These are phyloP conservation scores for Myiopsitta monachus DNA, from an alignment of 2,113 vertebrate genomes.

Conservation along the genomic window DNA sequence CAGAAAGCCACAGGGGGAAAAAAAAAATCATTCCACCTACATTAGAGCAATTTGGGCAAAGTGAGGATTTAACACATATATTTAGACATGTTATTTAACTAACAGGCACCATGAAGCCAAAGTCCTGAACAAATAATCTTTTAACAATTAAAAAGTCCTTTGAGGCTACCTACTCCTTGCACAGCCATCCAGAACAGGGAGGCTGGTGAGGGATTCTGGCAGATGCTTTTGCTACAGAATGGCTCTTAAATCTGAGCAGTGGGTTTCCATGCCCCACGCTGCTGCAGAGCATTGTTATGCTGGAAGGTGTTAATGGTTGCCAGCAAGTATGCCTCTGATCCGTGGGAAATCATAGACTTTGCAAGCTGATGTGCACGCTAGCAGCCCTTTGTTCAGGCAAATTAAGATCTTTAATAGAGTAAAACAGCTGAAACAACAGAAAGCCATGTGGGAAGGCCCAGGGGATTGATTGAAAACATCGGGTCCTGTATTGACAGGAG, in stretches of 20 bases:
- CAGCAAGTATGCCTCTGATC: neutral
- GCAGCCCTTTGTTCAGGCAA: neutral
- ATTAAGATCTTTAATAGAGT: slow-evolving; percentile 44
- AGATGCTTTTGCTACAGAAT: slow-evolving; percentile 33
- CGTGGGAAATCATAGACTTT: neutral
- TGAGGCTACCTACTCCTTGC: neutral
- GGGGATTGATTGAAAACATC: slow-evolving; percentile 38
- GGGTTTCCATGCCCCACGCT: neutral
- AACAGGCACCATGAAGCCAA: neutral
- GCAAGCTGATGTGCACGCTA: neutral
- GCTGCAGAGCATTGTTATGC: neutral
- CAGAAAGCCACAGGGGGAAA: neutral
- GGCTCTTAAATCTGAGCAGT: neutral
- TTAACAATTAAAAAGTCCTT: neutral
- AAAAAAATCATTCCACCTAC: neutral
- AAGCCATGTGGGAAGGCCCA: slow-evolving; percentile 32
- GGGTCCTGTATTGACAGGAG: neutral
- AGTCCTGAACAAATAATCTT: neutral
- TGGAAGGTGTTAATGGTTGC: slow-evolving; percentile 37
- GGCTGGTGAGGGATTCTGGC: neutral
- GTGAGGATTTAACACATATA: neutral
- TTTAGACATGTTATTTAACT: neutral
- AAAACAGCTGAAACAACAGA: slow-evolving; percentile 36
- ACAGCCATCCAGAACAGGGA: neutral
- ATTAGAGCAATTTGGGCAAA: neutral